Conservation (phyloP, 2,113 vertebrate genomes). For the Oxyruncus cristatus region DNA sequence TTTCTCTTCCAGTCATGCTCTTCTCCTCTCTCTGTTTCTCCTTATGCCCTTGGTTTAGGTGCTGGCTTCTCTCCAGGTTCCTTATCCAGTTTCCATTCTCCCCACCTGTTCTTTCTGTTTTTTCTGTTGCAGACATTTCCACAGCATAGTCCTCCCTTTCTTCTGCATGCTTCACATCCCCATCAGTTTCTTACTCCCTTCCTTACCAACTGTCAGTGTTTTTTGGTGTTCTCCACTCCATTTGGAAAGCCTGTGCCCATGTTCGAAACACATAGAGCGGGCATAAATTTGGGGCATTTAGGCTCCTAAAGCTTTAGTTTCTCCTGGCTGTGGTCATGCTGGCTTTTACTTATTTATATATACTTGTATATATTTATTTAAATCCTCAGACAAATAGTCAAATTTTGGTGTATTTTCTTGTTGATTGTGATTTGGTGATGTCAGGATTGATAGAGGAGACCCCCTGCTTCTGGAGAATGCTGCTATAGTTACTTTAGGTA, state of each 20-base stretch:
- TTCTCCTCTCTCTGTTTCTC: neutral
- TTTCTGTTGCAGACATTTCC: neutral
- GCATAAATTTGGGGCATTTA: neutral
- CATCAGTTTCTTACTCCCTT: neutral
- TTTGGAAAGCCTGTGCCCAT: neutral
- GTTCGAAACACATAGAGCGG: neutral
- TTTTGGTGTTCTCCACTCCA: neutral
- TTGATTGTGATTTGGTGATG: neutral
- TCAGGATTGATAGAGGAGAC: neutral
- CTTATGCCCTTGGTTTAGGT: neutral
- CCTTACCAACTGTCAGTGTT: fast-evolving
- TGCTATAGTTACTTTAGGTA: neutral
- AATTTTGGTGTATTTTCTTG: neutral
- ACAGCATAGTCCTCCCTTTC: fast-evolving
- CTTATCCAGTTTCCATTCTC: neutral
- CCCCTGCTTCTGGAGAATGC: neutral
- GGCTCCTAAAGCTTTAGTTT: neutral
- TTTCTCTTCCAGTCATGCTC: neutral
- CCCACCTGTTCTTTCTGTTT: neutral
- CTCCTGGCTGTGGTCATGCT: neutral
- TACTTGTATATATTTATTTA: neutral
- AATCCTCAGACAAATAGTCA: neutral
- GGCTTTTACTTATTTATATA: neutral
- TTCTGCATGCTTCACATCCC: neutral
- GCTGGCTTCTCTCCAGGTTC: neutral